These are phyloP conservation scores for Nibea coibor DNA, from an alignment of 2,113 vertebrate genomes.

Conservation along the genomic window DNA sequence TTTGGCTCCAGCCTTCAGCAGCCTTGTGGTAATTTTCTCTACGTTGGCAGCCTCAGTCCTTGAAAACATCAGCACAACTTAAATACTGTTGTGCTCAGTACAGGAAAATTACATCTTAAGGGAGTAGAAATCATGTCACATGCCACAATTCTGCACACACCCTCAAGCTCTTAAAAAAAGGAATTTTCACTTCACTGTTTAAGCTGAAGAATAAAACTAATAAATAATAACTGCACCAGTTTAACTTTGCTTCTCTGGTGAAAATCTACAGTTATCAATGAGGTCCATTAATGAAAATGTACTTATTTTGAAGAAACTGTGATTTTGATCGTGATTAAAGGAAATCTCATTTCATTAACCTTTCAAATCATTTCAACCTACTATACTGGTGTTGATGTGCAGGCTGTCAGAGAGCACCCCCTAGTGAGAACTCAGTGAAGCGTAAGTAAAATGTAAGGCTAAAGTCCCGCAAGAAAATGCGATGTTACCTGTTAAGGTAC, in stretches of 20 bases:
- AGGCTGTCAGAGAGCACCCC: not conserved
- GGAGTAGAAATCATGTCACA: no score
- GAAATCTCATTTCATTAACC: not conserved
- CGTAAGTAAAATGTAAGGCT: no score
- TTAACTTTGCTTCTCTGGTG: no score
- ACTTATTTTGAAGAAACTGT: no score
- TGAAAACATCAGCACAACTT: constrained; percentile 7
- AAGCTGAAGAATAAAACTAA: no score
- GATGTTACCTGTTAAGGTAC: constrained; percentile 93
- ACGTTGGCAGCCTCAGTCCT: constrained; percentile 98
- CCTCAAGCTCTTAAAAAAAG: no score
- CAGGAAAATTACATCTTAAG: not conserved
- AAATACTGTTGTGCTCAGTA: not conserved
- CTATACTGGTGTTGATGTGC: not conserved
- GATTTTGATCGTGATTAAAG: not conserved
- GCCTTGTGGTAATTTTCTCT: constrained; percentile 98
- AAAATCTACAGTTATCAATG: no score
- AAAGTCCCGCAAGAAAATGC: not conserved
- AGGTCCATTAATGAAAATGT: no score
- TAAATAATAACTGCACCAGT: no score
- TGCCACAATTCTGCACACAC: not conserved
- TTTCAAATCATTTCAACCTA: not conserved
- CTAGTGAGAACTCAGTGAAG: no score
- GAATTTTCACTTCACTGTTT: no score
- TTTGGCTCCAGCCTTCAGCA: constrained; percentile 96